A percentile compares a stretch with the other conserved stretches of the same genome.
phyloP scores from a whole-genome alignment of 2,888 invertebrate genomes.

The Arge pagana region DNA sequence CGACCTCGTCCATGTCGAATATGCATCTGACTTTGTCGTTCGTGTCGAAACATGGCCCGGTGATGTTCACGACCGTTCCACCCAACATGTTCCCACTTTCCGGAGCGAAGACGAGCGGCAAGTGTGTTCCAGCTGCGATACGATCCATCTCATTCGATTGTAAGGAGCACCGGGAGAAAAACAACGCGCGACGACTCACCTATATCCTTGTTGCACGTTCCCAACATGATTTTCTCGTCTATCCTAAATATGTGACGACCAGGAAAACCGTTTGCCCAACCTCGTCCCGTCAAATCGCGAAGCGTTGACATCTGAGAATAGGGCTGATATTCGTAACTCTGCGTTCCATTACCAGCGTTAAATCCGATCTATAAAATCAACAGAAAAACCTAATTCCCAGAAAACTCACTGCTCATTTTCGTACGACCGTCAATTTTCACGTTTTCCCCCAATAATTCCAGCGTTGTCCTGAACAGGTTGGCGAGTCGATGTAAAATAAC shows the following conservation, averaged over 20 bases:
- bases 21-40: conserved; percentile 79
- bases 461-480: too few relatives aligned
- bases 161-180: background rate
- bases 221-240: conserved; percentile 91
- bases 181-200: conserved; percentile 60
- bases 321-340: conserved; percentile 84
- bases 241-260: conserved; percentile 94
- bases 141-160: background rate
- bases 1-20: conserved; percentile 80
- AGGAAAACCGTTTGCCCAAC: conserved; percentile 85
- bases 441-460: too few relatives aligned
- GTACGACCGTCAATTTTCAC: too few relatives aligned
- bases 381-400: too few relatives aligned
- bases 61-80: conserved; percentile 93
- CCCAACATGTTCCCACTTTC: conserved; percentile 98
- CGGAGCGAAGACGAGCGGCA: conserved; percentile 86
- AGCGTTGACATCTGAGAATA: conserved; percentile 88
- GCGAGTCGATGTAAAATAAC: too few relatives aligned
- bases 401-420: too few relatives aligned
- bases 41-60: conserved; percentile 89
- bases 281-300: conserved; percentile 80
- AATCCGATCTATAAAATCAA: conserved; percentile 80
- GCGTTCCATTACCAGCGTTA: conserved; percentile 94
- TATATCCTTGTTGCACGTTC: conserved; percentile 90
- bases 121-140: conserved; percentile 73